These are phyloP conservation scores for Epicampocera succincta DNA, from an alignment of 2,888 invertebrate species.

Conservation along the genomic window DNA sequence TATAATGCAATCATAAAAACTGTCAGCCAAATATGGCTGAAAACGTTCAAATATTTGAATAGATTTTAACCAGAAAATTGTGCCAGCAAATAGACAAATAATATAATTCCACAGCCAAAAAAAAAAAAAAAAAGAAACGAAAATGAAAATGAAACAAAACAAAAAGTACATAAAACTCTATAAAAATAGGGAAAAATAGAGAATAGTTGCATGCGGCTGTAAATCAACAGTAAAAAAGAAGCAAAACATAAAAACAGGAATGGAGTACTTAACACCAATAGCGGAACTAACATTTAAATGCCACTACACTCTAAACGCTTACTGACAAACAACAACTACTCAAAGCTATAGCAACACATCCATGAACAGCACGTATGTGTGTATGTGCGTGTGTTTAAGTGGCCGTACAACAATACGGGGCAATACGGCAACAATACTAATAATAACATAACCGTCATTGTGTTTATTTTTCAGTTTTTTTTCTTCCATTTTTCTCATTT, in stretches of 20 bases:
- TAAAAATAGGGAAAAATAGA: constrained; percentile 21
- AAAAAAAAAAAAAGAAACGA: neutral
- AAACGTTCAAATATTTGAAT: constrained; percentile 38
- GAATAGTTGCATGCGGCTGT: neutral
- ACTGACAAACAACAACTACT: constrained; percentile 31
- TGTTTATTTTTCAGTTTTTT: constrained; percentile 37
- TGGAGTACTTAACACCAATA: constrained; percentile 62
- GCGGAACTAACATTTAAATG: constrained; percentile 59
- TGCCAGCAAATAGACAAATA: constrained; percentile 44
- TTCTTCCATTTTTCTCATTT: constrained; percentile 2
- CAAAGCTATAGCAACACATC: constrained; percentile 13
- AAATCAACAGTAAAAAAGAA: constrained; percentile 17
- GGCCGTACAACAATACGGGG: constrained; percentile 20
- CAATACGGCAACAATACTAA: constrained; percentile 52
- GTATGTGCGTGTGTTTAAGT: neutral
- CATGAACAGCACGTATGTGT: neutral
- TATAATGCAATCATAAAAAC: constrained; percentile 9
- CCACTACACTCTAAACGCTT: constrained; percentile 44
- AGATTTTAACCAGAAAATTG: constrained; percentile 28
- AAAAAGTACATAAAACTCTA: too few species aligned
- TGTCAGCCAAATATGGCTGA: constrained; percentile 27
- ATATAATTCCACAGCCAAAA: constrained; percentile 38
- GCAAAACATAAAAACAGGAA: constrained; percentile 56
- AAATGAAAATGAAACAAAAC: too few species aligned
- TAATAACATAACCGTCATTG: constrained; percentile 65